phyloP scores from a whole-genome alignment of 2,888 invertebrate genomes.

The Epinotia bilunana region DNA sequence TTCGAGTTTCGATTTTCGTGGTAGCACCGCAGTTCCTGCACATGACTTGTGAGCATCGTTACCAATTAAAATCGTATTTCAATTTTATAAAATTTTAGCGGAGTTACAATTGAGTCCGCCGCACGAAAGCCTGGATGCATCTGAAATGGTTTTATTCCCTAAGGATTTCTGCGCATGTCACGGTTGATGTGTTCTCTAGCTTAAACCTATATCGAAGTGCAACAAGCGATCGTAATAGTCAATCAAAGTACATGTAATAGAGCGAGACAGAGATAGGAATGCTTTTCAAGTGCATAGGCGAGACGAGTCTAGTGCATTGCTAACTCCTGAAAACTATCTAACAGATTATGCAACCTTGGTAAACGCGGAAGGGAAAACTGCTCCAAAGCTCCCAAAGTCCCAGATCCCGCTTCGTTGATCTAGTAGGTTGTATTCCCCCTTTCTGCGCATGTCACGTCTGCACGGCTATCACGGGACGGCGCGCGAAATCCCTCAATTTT shows the following conservation, averaged over 20 bases:
- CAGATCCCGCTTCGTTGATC: no score
- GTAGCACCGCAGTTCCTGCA: neutral
- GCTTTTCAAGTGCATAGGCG: neutral
- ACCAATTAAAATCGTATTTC: neutral
- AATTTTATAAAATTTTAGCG: neutral
- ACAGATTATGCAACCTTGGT: neutral
- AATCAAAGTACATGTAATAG: neutral
- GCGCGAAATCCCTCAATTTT: no score
- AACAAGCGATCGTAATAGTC: neutral
- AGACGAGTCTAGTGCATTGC: neutral
- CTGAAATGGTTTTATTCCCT: no score
- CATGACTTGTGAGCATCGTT: neutral
- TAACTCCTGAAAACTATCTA: neutral
- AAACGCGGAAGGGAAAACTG: neutral
- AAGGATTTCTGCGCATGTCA: neutral
- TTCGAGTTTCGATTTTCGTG: no score
- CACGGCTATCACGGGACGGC: no score
- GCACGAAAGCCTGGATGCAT: neutral
- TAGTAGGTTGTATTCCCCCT: neutral
- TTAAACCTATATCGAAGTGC: neutral
- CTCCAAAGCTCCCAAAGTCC: neutral
- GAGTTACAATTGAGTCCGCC: neutral
- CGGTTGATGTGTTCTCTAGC: no score
- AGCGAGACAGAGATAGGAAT: neutral
- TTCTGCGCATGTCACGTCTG: neutral